Conservation (phyloP, 92 coral and sea anemone genomes). For the Porites lobata region DNA sequence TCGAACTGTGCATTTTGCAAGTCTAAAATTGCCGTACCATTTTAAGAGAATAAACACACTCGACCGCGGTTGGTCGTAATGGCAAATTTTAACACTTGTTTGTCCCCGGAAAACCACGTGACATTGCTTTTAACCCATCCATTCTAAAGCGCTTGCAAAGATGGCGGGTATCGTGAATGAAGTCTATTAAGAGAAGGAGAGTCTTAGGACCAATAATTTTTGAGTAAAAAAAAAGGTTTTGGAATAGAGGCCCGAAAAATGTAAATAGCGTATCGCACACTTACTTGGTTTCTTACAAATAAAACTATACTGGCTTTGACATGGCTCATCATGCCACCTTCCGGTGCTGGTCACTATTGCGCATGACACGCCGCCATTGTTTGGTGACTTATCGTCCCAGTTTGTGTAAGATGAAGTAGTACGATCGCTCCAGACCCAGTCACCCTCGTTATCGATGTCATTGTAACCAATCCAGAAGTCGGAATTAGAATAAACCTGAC, state of each 20-base stretch:
- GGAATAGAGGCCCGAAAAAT: background rate
- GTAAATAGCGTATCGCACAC: background rate
- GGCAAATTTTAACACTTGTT: no score
- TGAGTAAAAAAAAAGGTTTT: no score
- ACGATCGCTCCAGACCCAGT: conserved; percentile 99
- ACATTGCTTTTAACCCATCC: no score
- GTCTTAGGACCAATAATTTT: no score
- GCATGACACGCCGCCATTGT: conserved; percentile 97
- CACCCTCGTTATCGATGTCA: conserved; percentile 98
- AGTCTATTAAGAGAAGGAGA: no score
- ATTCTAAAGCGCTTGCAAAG: no score
- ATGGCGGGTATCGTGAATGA: no score
- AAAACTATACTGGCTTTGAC: conserved; percentile 83
- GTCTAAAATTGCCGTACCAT: no score
- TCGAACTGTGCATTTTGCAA: no score
- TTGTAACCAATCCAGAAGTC: conserved; percentile 98
- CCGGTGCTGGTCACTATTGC: conserved; percentile 94
- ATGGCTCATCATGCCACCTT: conserved; percentile 96
- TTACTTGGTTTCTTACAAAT: conserved; percentile 95
- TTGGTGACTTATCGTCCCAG: conserved; percentile 99
- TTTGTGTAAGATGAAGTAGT: conserved; percentile 98
- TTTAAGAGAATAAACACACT: no score
- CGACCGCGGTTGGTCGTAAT: no score
- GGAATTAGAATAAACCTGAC: conserved; percentile 89
- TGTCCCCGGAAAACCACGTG: no score